These are phyloP conservation scores for Trichopoda pennipes DNA, from an alignment of 2,888 invertebrate genomes.

Conservation along the genomic window DNA sequence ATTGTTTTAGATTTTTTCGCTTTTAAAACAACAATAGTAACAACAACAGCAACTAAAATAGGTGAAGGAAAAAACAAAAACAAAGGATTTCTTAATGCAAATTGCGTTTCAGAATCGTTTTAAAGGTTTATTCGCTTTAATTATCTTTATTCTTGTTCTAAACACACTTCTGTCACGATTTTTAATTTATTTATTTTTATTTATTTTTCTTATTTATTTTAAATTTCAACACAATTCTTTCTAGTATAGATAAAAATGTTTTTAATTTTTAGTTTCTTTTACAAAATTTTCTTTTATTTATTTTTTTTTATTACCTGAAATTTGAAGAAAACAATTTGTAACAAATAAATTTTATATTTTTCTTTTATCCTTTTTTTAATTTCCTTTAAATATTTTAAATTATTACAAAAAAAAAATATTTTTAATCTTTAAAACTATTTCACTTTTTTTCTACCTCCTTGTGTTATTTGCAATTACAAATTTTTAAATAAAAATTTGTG, in stretches of 20 bases:
- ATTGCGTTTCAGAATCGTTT: slow-evolving; percentile 64
- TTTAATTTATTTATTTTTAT: slow-evolving; percentile 3
- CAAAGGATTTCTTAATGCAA: slow-evolving; percentile 64
- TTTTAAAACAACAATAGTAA: slow-evolving; percentile 9
- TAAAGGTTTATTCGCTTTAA: slow-evolving; percentile 56
- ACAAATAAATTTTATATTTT: not conserved
- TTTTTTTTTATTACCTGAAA: slow-evolving; percentile 1
- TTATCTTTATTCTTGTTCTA: slow-evolving; percentile 30
- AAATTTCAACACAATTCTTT: slow-evolving; percentile 49
- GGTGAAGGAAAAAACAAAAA: slow-evolving; percentile 41
- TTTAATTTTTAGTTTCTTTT: slow-evolving; percentile 19
- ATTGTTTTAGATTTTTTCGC: slow-evolving; percentile 44
- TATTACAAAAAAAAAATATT: not conserved
- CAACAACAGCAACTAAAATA: not conserved
- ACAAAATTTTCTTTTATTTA: slow-evolving; percentile 8
- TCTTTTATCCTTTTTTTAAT: not conserved
- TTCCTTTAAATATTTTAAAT: not conserved
- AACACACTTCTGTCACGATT: slow-evolving; percentile 19
- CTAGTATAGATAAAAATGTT: slow-evolving; percentile 56
- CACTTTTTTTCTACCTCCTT: slow-evolving; percentile 13
- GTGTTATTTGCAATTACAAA: not conserved
- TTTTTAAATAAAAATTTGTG: not conserved
- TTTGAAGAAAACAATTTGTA: not conserved
- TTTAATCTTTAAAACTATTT: not conserved
- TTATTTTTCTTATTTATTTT: slow-evolving; percentile 19